Evolutionary conservation across 2,888 invertebrate species (phyloP).

Genomic region (Metopia argyrocephala): DNA sequence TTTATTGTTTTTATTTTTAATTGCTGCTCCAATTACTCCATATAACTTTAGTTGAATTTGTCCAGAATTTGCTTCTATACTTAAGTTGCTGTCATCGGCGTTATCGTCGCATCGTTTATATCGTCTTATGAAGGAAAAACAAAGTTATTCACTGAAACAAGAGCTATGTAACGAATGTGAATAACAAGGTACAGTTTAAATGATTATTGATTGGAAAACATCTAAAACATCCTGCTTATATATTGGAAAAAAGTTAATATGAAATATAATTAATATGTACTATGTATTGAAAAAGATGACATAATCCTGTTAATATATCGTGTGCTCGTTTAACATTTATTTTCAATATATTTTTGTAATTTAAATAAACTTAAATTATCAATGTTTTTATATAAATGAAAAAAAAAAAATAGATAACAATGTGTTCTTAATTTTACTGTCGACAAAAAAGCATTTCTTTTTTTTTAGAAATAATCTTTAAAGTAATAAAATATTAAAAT

Average conservation of each 20-base stretch:
- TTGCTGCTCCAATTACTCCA: constrained; percentile 27
- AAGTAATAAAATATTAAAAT: too few species aligned
- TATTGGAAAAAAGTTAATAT: constrained; percentile 29
- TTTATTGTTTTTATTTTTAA: constrained; percentile 57
- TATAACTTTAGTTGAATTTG: neutral
- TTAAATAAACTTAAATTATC: constrained; percentile 63
- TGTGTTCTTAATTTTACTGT: neutral
- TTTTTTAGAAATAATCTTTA: neutral
- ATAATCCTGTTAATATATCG: constrained; percentile 56
- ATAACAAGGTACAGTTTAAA: constrained; percentile 20
- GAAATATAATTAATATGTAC: constrained; percentile 20
- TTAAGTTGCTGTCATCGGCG: constrained; percentile 40
- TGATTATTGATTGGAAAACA: constrained; percentile 20
- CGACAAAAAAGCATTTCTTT: too few species aligned
- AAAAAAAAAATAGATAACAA: neutral
- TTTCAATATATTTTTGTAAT: constrained; percentile 65
- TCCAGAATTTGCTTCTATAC: constrained; percentile 36
- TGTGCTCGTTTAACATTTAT: constrained; percentile 62
- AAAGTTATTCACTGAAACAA: constrained; percentile 1
- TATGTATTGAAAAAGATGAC: constrained; percentile 37
- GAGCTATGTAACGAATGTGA: neutral
- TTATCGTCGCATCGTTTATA: too few species aligned
- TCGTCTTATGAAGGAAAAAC: constrained; percentile 14
- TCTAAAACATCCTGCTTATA: constrained; percentile 1
- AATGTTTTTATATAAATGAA: constrained; percentile 64